Base-by-base conservation (phyloP, 2,888 invertebrate genomes). In the Hetaerina titia region DNA sequence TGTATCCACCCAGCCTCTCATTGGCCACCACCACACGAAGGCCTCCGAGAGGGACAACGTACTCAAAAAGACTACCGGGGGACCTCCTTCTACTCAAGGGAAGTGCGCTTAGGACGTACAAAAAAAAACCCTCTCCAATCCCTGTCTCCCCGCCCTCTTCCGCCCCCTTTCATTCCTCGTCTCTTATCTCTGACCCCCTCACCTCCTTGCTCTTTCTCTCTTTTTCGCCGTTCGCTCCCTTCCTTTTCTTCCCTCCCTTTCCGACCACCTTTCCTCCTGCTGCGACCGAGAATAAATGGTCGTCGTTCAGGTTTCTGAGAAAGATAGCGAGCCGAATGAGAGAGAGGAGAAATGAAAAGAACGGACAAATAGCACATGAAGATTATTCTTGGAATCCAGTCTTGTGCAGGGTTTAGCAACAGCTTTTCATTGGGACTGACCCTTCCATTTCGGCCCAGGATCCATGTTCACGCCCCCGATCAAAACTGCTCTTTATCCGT, bases 1-100 rank as follows among this genome's bases (percentile, higher is more conserved):
- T 92, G 92, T 92, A 92, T 92, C 92, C 92, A 92, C 92, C 22
- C 74, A 56, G 69, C 56, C 56, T 69, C 92, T 74, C 92, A 92
- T 92, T 92, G 92, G 92, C 69, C 92, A 57, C 69, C 56, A 11
- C 13, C 22, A 22, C 56, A 69, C 90, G 58, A 63, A 63, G 64
- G 57, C 81, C 81, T 69, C n/a, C 19, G 45, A 45, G 45, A 45
- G 69, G 69, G 69, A 69, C 69, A 69, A n/a, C 69, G 69, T 69
- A 22, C 88, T 89, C 45, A 45, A 45, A 45, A 89, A 89, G 89
- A 57, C 69, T 25, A 13, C 22, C 58, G 63, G 56, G 56, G 89
- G 89, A 89, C 88, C 45, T 88, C 88, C 56, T 58, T 9, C 6
- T 13, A 13, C 56, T 89, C 89, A n/a, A 89, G 57, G n/a, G n/a